Conservation (phyloP, 2,888 invertebrate species). For the Lydus trimaculatus region DNA sequence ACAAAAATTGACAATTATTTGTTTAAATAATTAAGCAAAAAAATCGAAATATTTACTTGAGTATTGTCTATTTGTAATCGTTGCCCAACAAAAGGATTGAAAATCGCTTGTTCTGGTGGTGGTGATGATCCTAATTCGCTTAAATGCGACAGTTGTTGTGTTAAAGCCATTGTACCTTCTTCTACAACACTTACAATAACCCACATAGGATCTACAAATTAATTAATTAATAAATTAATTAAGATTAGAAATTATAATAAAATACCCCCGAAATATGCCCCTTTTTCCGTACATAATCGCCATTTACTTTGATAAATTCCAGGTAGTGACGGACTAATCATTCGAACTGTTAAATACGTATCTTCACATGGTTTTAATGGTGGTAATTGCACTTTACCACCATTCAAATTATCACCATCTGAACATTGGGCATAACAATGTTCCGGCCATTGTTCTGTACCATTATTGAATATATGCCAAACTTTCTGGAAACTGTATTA, state of each 20-base stretch:
- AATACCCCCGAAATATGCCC: slow-evolving; percentile 91
- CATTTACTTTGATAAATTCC: slow-evolving; percentile 88
- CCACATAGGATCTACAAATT: slow-evolving; percentile 76
- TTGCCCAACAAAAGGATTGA: slow-evolving; percentile 50
- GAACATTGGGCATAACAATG: slow-evolving; percentile 77
- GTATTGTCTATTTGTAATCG: slow-evolving; percentile 41
- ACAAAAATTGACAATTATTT: background rate
- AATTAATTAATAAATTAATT: background rate
- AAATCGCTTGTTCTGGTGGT: slow-evolving; percentile 37
- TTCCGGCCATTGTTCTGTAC: slow-evolving; percentile 86
- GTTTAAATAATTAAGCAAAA: no score
- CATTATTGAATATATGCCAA: slow-evolving; percentile 90
- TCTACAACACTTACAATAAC: slow-evolving; percentile 82
- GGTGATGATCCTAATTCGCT: slow-evolving; percentile 61
- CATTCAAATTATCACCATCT: slow-evolving; percentile 71
- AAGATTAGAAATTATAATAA: background rate
- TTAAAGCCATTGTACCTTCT: slow-evolving; percentile 80
- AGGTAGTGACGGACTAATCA: slow-evolving; percentile 77
- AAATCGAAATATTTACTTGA: slow-evolving; percentile 38
- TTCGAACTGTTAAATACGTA: slow-evolving; percentile 78
- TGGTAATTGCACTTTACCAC: slow-evolving; percentile 68
- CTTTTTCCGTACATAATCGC: slow-evolving; percentile 86
- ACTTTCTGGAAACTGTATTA: slow-evolving; percentile 82
- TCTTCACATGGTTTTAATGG: slow-evolving; percentile 79
- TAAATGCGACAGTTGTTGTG: slow-evolving; percentile 76